Conservation (phyloP, 2,888 invertebrate species). For the Eristalis tenax region DNA sequence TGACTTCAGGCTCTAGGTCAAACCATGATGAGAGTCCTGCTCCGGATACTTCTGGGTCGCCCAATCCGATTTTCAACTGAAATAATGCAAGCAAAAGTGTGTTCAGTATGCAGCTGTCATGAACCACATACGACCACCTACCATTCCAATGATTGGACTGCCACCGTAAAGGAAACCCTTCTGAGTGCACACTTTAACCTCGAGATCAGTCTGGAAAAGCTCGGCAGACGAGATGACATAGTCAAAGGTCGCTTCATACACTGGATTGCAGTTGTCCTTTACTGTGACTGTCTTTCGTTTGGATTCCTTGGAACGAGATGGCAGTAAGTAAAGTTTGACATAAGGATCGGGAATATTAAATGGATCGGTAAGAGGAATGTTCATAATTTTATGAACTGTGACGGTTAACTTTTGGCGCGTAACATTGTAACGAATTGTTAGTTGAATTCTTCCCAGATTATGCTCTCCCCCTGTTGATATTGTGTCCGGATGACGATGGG, state of each 20-base stretch:
- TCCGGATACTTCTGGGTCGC: slow-evolving; percentile 78
- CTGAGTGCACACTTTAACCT: slow-evolving; percentile 93
- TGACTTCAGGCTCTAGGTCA: slow-evolving; percentile 78
- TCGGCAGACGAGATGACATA: slow-evolving; percentile 92
- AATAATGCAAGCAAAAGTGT: slow-evolving; percentile 30
- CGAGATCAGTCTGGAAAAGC: slow-evolving; percentile 88
- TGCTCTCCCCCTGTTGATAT: slow-evolving; percentile 87
- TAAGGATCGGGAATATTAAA: slow-evolving; percentile 94
- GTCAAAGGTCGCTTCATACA: slow-evolving; percentile 95
- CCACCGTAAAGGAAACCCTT: slow-evolving; percentile 91
- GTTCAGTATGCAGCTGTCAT: not conserved
- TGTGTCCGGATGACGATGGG: slow-evolving; percentile 84
- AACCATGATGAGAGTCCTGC: slow-evolving; percentile 76
- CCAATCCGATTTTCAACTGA: slow-evolving; percentile 78
- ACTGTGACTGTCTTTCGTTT: slow-evolving; percentile 91
- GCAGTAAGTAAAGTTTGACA: slow-evolving; percentile 92
- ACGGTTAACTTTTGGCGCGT: slow-evolving; percentile 91
- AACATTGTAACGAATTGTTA: slow-evolving; percentile 92
- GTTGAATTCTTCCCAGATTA: slow-evolving; percentile 90
- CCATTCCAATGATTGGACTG: slow-evolving; percentile 92
- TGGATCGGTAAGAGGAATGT: slow-evolving; percentile 91
- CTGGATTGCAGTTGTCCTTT: slow-evolving; percentile 95
- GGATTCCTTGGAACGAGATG: slow-evolving; percentile 91
- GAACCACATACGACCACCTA: slow-evolving; percentile 77
- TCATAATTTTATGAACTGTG: slow-evolving; percentile 94